Conservation (phyloP, 1,140 invertebrate genomes). For the Zaprionus ghesquierei region DNA sequence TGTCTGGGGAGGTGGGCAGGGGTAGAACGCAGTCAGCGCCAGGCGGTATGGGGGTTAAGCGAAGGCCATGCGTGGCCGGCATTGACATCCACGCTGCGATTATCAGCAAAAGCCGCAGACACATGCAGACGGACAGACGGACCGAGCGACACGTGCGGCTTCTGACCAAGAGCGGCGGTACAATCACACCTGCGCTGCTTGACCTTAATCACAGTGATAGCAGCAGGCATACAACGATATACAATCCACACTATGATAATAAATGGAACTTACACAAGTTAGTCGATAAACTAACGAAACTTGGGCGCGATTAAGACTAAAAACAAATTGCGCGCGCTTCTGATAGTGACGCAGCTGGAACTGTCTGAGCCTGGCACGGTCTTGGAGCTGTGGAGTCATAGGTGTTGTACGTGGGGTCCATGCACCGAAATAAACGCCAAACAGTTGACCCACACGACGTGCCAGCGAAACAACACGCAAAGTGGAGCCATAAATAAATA, state of each 20-base stretch:
- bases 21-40: background rate
- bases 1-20: background rate
- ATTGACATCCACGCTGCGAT: constrained; percentile 19
- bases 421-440: constrained; percentile 33
- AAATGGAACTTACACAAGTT: constrained; percentile 10
- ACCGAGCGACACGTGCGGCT: constrained; percentile 24
- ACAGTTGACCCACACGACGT: constrained; percentile 28
- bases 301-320: background rate
- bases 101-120: constrained; percentile 5
- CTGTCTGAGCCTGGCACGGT: constrained; percentile 18
- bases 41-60: background rate
- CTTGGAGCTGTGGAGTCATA: background rate
- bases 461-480: background rate
- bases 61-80: background rate
- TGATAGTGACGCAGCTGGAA: constrained; percentile 20
- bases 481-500: constrained; percentile 30
- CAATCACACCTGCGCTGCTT: constrained; percentile 19
- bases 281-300: background rate
- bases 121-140: background rate
- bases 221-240: background rate
- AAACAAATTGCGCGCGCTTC: constrained; percentile 17
- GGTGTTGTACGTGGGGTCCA: constrained; percentile 41
- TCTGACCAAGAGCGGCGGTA: background rate
- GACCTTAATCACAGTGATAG: constrained; percentile 13
- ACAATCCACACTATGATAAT: background rate